Evolutionary conservation across 2,888 invertebrate species (phyloP), one percentile per base, ranked within the genome.

Genomic region (Julus scandinavius): DNA sequence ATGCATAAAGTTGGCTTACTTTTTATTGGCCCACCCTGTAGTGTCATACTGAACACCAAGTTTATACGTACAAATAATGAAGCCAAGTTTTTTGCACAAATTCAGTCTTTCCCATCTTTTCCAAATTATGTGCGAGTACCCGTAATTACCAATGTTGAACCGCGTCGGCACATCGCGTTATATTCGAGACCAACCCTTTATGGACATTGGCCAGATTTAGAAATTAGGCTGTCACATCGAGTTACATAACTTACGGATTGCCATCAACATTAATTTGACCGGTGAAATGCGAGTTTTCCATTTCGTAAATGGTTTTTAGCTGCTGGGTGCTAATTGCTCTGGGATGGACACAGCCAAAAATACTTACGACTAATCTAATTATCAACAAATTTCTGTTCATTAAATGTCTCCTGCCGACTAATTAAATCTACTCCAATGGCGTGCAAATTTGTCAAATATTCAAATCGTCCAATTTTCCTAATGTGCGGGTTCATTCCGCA

Each of bases 341-440:
- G n/a, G n/a, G n/a, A 15, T 6, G 54, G 54, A n/a, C n/a, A 3
- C 17, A n/a, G n/a, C 58, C 3, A 58, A n/a, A n/a, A n/a, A n/a
- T n/a, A n/a, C n/a, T n/a, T n/a, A n/a, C n/a, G n/a, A n/a, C 58
- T 58, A 58, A 58, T 58, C 58, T 58, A 58, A 58, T 58, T 58
- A 58, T 17, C 17, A 2, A 58, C n/a, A 1, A 58, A 9, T 58
- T 58, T 58, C 5, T 58, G 58, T 4, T n/a, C 17, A 58, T 58
- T 58, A 58, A 58, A 58, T 58, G 15, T 17, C 6, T n/a, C 2
- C 17, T n/a, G 58, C 58, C 0, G n/a, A 17, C 58, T n/a, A 58
- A 58, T 58, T 58, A n/a, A 58, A 58, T 58, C n/a, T 54, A 13
- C 11, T 15, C 54, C 13, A 54, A 54, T 54, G 15, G 54, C 54